Base-by-base conservation (phyloP, 2,888 invertebrate genomes). In the Xylota segnis region DNA sequence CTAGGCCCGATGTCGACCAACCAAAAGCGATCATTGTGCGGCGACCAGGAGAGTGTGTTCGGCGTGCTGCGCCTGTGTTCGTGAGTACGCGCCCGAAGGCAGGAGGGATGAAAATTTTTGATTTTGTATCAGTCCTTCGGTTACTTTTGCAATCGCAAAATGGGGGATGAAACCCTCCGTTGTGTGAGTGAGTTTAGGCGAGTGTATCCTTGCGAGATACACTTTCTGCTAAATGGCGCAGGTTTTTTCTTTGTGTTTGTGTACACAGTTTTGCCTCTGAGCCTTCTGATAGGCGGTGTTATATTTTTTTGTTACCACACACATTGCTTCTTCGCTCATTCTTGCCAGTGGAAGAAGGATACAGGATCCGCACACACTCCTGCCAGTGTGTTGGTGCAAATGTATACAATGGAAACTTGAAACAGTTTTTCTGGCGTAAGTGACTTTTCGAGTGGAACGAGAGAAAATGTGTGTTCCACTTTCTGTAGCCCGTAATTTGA, bases 91-190 rank as follows among this genome's bases (percentile, higher is more conserved):
- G 71, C 81, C 76, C 81, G 86, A 29, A 72, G 79, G 75, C 86
- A 59, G 86, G 76, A 86, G 82, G 76, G 86, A 82, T 86, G 82
- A 82, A 77, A 74, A 82, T 56, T 63, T n/a, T 86, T 72, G 76
- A 86, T 76, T 86, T 86, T 86, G 86, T 86, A 82, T 82, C 86
- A 82, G 76, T 82, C 34, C 47, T 83, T 86, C 82, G 86, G 86
- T 68, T 86, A 86, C 86, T 82, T 86, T 86, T 77, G 76, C 86
- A 77, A 77, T 82, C 72, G 54, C 32, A 9, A 66, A 82, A 86
- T 68, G 65, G 81, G 86, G 86, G 86, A 82, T 86, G 81, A 82
- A 82, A 61, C 29, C 14, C 45, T 23, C 47, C 14, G 14, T 9
- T 84, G 68, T 75, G 79, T 71, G 65, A 43, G 79, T 71, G 65